Evolutionary conservation across 2,113 vertebrate species (phyloP).

Genomic region (Tupaia chinensis): DNA sequence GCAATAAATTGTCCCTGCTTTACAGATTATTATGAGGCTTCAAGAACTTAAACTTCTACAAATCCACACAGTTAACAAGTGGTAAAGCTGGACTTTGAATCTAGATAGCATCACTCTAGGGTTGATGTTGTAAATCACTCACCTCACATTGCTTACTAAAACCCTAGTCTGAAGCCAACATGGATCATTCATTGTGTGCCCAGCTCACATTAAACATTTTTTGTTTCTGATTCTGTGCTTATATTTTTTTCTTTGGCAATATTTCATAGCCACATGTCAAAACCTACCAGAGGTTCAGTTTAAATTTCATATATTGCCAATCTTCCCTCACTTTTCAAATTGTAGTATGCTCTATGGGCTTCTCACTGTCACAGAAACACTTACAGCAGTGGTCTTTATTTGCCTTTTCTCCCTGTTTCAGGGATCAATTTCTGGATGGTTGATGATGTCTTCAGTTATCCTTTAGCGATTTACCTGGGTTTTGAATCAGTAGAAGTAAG

Average conservation of each 20-base stretch:
- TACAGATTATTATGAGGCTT: background rate
- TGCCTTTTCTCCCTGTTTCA: background rate
- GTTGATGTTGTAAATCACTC: background rate
- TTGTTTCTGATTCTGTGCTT: background rate
- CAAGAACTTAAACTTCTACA: background rate
- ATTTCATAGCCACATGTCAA: background rate
- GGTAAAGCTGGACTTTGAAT: background rate
- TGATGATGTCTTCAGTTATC: background rate
- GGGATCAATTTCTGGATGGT: background rate
- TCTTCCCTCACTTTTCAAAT: background rate
- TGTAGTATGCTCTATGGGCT: background rate
- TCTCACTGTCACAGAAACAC: background rate
- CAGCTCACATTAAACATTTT: background rate
- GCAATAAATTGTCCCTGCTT: slow-evolving; percentile 5
- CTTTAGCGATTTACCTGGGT: background rate
- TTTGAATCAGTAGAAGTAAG: background rate
- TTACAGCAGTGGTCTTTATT: background rate
- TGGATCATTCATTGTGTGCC: background rate
- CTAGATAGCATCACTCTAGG: background rate
- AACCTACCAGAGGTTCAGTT: background rate
- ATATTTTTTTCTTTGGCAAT: background rate
- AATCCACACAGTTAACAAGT: background rate
- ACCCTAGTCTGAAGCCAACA: background rate
- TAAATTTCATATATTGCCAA: background rate
- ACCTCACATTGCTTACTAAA: background rate